phyloP scores from a whole-genome alignment of 2,888 invertebrate genomes.

The Pyrochroa serraticornis region DNA sequence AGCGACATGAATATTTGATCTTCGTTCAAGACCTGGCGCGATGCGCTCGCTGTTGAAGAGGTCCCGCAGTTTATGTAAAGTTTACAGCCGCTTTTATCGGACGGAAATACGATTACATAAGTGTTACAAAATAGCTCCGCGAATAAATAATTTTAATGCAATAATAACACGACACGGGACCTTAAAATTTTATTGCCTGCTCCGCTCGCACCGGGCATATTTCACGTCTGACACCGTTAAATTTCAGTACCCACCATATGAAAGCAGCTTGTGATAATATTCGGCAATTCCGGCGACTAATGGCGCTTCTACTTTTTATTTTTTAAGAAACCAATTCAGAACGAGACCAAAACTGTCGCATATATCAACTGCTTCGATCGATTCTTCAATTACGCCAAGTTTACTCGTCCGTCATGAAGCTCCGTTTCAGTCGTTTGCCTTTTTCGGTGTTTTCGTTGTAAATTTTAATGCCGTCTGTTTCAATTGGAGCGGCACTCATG shows the following conservation, averaged over 20 bases:
- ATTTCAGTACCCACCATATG: slow-evolving; percentile 16
- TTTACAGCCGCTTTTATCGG: slow-evolving; percentile 29
- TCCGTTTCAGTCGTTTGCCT: background rate
- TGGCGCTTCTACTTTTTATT: slow-evolving; percentile 9
- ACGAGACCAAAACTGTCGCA: slow-evolving; percentile 5
- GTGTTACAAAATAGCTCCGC: slow-evolving; percentile 23
- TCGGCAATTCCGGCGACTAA: slow-evolving; percentile 15
- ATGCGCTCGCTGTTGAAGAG: slow-evolving; percentile 20
- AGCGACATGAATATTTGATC: slow-evolving; percentile 29
- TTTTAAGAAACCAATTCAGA: slow-evolving; percentile 14
- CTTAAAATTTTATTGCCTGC: slow-evolving; percentile 26
- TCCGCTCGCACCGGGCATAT: slow-evolving; percentile 18
- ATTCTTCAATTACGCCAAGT: slow-evolving; percentile 6
- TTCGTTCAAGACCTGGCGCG: slow-evolving; percentile 24
- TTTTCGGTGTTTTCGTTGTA: background rate
- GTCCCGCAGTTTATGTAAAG: slow-evolving; percentile 29
- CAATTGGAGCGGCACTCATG: background rate
- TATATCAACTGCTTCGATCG: slow-evolving; percentile 11
- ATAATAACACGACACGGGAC: slow-evolving; percentile 20
- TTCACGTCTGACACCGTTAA: slow-evolving; percentile 23
- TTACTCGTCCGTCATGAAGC: background rate
- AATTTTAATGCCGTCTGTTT: background rate
- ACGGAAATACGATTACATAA: slow-evolving; percentile 29
- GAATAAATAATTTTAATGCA: slow-evolving; percentile 27
- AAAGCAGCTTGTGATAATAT: slow-evolving; percentile 21